These are phyloP conservation scores for Sericinus montela DNA, from an alignment of 2,888 invertebrate genomes.

Conservation along the genomic window DNA sequence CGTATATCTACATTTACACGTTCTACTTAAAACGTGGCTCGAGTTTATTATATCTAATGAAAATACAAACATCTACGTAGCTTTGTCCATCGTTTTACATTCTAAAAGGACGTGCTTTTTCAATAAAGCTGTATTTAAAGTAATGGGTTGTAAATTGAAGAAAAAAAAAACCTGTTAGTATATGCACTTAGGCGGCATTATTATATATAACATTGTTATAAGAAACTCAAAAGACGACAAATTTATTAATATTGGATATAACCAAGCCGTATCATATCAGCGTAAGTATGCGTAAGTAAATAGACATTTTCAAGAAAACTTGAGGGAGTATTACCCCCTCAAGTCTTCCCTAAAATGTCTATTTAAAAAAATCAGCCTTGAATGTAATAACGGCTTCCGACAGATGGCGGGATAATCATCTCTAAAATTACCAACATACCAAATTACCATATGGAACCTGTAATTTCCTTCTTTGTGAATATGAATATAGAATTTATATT, in stretches of 20 bases:
- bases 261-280: no score
- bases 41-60: constrained; percentile 8
- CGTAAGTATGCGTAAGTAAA: no score
- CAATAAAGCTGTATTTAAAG: neutral
- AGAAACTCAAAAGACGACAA: neutral
- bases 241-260: no score
- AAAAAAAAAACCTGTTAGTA: constrained; percentile 7
- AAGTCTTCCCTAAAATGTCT: no score
- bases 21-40: neutral
- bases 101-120: constrained; percentile 4
- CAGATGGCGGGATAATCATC: constrained; percentile 17
- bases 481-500: neutral
- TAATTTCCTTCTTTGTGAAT: constrained; percentile 1
- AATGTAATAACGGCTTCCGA: no score
- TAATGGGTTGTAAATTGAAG: constrained; percentile 12
- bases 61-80: constrained; percentile 2
- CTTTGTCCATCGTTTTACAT: neutral
- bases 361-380: no score
- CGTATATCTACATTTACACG: constrained; percentile 8
- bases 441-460: neutral
- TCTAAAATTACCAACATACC: constrained; percentile 3
- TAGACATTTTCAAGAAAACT: no score
- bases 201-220: neutral
- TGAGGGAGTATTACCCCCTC: no score
- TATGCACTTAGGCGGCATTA: neutral